Conservation (phyloP, 2,113 vertebrate species). For the Barnardius zonarius region DNA sequence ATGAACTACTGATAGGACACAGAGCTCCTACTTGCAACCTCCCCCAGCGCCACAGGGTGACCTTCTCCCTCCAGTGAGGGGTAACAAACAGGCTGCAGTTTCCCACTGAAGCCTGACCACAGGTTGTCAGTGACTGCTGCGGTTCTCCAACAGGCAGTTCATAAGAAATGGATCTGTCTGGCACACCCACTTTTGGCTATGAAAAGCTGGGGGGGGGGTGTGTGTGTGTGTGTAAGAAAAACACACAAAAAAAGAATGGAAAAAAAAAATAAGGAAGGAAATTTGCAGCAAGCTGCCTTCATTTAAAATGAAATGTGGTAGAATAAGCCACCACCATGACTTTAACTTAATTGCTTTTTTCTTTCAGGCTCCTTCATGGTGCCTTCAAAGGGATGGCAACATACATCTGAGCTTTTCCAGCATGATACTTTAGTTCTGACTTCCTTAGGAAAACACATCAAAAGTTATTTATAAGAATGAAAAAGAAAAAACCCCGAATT, state of each 20-base stretch:
- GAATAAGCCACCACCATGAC: background rate
- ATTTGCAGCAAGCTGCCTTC: background rate
- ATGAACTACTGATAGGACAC: accelerated
- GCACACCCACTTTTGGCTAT: background rate
- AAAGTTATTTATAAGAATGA: background rate
- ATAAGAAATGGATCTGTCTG: background rate
- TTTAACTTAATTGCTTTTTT: background rate
- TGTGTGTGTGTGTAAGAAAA: too few species aligned
- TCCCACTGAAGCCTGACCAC: background rate
- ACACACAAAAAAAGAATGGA: background rate
- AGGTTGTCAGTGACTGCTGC: background rate
- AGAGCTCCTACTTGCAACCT: background rate
- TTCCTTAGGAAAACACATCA: slow-evolving; percentile 5
- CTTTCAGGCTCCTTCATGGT: background rate
- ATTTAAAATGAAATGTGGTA: background rate
- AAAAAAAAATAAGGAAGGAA: background rate
- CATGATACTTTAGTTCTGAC: background rate
- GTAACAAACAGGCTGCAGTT: background rate
- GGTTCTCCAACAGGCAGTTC: background rate
- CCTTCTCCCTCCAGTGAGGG: background rate
- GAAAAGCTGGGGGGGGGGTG: background rate
- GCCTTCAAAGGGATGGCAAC: background rate
- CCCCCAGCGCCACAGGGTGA: background rate
- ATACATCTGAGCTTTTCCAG: background rate
- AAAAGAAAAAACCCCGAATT: background rate